Conservation (phyloP, 2,113 vertebrate genomes). For the Brienomyrus brachyistius region DNA sequence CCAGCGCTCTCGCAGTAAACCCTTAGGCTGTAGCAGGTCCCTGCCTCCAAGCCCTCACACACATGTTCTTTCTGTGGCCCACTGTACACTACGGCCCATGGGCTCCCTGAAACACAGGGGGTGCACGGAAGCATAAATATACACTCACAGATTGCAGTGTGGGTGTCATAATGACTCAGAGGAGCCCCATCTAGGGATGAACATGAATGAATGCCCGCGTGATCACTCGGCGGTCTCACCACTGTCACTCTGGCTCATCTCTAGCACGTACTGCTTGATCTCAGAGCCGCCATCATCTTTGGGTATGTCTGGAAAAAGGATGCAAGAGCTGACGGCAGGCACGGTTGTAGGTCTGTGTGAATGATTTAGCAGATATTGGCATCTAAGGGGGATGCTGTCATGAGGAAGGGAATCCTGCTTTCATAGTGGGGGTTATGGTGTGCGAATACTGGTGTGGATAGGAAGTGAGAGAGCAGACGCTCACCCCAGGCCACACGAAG, state of each 20-base stretch:
- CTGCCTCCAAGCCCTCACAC: slow-evolving; percentile 59
- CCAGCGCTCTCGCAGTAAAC: slow-evolving; percentile 57
- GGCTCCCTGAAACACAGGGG: slow-evolving; percentile 43
- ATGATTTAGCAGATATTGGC: not conserved
- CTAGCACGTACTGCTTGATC: slow-evolving; percentile 59
- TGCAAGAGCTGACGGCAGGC: not conserved
- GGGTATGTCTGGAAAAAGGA: slow-evolving; percentile 57
- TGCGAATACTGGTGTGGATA: no score
- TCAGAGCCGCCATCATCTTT: slow-evolving; percentile 65
- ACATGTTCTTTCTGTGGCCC: slow-evolving; percentile 57
- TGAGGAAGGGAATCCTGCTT: not conserved
- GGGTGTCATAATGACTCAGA: not conserved
- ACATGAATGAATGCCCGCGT: not conserved
- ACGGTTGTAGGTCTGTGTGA: not conserved
- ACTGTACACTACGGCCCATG: slow-evolving; percentile 58
- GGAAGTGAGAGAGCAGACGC: slow-evolving; percentile 3
- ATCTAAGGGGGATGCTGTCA: not conserved
- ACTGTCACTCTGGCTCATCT: slow-evolving; percentile 51
- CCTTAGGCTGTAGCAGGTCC: slow-evolving; percentile 58
- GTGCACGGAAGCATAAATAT: not conserved
- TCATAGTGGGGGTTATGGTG: no score
- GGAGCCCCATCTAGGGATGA: not conserved
- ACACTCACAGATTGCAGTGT: not conserved
- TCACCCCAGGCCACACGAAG: slow-evolving; percentile 65
- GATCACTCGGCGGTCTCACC: slow-evolving; percentile 46